Evolutionary conservation across 2,888 invertebrate species (phyloP), one percentile per base, ranked within the genome.

Genomic region (Choreutis nemorana): DNA sequence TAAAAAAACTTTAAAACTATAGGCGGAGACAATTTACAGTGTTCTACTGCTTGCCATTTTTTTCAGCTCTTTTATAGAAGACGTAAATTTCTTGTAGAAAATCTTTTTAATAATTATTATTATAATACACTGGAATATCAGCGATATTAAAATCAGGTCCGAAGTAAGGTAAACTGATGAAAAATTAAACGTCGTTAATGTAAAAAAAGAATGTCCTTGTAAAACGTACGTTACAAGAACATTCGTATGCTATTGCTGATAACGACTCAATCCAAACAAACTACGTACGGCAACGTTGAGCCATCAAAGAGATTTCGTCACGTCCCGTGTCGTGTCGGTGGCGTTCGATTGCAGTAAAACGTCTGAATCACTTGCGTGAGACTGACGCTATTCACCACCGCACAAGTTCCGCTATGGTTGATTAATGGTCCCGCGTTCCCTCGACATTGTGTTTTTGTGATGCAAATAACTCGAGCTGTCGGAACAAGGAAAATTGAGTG

Each of bases 371-470:
- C 56, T 70, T 62, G 67, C 67, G 70, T 73, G 72, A 56, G 61
- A 61, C 54, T 70, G 67, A 67, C 67, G 66, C 65, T 55, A 66
- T 72, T 71, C 68, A 65, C 54, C 52, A 53, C 52, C 55, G 56
- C 51, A 55, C 55, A 55, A 68, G 68, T 70, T 63, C 65, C 65
- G 63, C 57, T 61, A 59, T 61, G 58, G 55, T 70, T 75, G 77
- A 75, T 77, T 77, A 77, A 77, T 77, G 67, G 68, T 66, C 62
- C 54, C 60, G 65, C 68, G 64, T 64, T 67, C 72, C 66, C 70
- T 55, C 70, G 65, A 75, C 72, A 73, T 72, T 70, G 71, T 73
- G 77, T 75, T 77, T 77, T 77, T 77, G 75, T 77, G 73, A 77
- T 77, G 77, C 77, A 77, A 77, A 77, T 77, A 71, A 73, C 71